Evolutionary conservation across 1,140 invertebrate species (phyloP).

Genomic region (Atta cephalotes): DNA sequence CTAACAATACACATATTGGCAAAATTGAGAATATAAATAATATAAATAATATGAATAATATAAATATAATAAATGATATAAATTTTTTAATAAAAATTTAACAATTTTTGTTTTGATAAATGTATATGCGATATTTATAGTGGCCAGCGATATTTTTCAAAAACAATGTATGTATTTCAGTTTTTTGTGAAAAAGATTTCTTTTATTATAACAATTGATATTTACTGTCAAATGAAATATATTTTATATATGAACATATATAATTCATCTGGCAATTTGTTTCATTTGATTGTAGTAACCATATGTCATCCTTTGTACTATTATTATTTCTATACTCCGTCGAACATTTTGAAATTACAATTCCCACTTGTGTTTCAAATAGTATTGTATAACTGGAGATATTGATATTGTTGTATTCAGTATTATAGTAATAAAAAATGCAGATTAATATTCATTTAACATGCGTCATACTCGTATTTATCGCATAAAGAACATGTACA

Average conservation of each 20-base stretch:
- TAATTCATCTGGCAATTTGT: neutral
- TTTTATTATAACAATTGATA: neutral
- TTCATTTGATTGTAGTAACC: neutral
- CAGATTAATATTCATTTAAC: constrained; percentile 39
- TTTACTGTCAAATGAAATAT: constrained; percentile 3
- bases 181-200: neutral
- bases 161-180: neutral
- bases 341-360: constrained; percentile 10
- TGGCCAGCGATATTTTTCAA: neutral
- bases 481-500: neutral
- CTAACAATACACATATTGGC: neutral
- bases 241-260: constrained; percentile 15
- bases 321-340: neutral
- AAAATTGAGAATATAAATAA: constrained; percentile 14
- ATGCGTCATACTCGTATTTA: neutral
- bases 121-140: neutral
- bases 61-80: neutral
- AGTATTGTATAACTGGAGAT: neutral
- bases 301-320: constrained; percentile 14
- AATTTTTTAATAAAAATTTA: neutral
- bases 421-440: constrained; percentile 11
- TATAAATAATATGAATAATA: constrained; percentile 8
- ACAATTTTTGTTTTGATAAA: neutral
- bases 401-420: neutral
- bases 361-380: neutral